A percentile compares a stretch with the other conserved stretches of the same genome.
phyloP scores from a whole-genome alignment of 2,888 invertebrate genomes.

The Ophion ventricosus region DNA sequence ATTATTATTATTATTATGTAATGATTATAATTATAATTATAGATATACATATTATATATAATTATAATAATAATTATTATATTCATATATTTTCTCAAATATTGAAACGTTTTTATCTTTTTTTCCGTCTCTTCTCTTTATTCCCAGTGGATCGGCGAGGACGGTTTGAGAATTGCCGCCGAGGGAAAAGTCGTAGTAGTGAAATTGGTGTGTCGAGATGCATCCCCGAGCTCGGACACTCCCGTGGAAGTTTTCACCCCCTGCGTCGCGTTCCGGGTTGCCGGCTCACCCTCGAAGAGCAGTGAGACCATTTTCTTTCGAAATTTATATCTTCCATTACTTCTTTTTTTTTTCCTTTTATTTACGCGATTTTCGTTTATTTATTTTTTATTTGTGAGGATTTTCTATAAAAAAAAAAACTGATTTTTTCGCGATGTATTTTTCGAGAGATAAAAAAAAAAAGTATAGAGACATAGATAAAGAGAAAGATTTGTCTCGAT shows the following conservation, averaged over 20 bases:
- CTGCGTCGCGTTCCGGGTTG: slow-evolving; percentile 93
- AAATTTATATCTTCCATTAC: background rate
- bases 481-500: background rate
- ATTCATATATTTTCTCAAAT: background rate
- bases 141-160: slow-evolving; percentile 92
- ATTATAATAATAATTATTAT: background rate
- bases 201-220: slow-evolving; percentile 91
- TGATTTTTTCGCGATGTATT: background rate
- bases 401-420: background rate
- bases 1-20: too few species aligned
- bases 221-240: slow-evolving; percentile 84
- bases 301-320: slow-evolving; percentile 83
- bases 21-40: too few species aligned
- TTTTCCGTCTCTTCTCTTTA: slow-evolving; percentile 11
- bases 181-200: slow-evolving; percentile 93
- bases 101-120: background rate
- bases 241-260: slow-evolving; percentile 88
- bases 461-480: too few species aligned
- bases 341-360: background rate
- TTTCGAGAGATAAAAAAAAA: too few species aligned
- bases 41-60: too few species aligned
- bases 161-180: slow-evolving; percentile 90
- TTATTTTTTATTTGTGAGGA: background rate
- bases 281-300: slow-evolving; percentile 90
- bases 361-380: background rate